These are phyloP conservation scores for Pipistrellus kuhlii DNA, from an alignment of 2,797 vertebrate genomes.

Conservation along the genomic window DNA sequence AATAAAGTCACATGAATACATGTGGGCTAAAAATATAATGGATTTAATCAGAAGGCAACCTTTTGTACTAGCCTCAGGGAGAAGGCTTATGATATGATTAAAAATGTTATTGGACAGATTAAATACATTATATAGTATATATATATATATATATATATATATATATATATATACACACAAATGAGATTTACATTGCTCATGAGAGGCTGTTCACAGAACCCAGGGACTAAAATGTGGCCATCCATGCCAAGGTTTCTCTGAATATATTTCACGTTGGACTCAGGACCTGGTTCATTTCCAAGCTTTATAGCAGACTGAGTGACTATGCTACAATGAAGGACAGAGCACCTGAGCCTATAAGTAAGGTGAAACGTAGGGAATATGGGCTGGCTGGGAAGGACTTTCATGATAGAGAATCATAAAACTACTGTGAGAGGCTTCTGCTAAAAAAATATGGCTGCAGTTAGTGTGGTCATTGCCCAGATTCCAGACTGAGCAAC, in stretches of 20 bases:
- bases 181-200: slow-evolving; percentile 39
- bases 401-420: background rate
- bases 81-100: slow-evolving; percentile 50
- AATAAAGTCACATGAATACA: background rate
- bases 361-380: background rate
- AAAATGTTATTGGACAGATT: slow-evolving; percentile 26
- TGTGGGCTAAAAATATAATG: slow-evolving; percentile 51
- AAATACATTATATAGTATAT: background rate
- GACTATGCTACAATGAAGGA: background rate
- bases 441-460: slow-evolving; percentile 42
- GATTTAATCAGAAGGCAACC: background rate
- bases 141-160: background rate
- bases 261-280: background rate
- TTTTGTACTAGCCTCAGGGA: slow-evolving; percentile 49
- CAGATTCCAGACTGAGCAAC: background rate
- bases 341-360: background rate
- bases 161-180: background rate
- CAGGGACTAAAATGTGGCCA: background rate
- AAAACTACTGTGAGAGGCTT: slow-evolving; percentile 36
- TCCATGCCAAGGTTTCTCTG: background rate
- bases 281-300: background rate
- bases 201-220: slow-evolving; percentile 8
- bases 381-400: background rate
- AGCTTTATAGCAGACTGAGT: background rate
- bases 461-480: background rate